A percentile compares a stretch with the other conserved stretches of the same genome.
Conservation (phyloP, 2,113 vertebrate species). For the Phrynosoma platyrhinos region DNA sequence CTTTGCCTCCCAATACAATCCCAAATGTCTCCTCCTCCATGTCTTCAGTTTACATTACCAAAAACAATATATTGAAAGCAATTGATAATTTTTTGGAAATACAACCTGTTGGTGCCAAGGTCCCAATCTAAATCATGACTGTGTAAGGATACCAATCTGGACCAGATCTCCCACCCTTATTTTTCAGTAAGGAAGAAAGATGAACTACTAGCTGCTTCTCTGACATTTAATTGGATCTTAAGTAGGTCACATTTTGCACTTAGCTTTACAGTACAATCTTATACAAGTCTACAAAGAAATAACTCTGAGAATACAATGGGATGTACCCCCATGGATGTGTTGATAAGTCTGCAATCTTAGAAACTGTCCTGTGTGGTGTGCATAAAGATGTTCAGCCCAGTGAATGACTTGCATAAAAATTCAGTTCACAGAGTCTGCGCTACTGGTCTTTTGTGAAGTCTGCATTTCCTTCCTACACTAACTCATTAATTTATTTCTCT, state of each 20-base stretch:
- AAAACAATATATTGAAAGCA: neutral
- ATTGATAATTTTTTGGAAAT: neutral
- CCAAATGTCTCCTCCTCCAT: no score
- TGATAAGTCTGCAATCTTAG: neutral
- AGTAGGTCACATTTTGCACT: neutral
- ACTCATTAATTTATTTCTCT: constrained; percentile 16
- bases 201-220: neutral
- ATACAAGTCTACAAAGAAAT: neutral
- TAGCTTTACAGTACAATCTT: neutral
- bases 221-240: neutral
- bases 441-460: neutral
- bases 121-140: no score
- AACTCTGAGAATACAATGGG: neutral
- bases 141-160: neutral
- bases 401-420: neutral
- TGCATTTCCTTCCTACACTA: neutral
- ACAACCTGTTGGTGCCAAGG: neutral
- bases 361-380: neutral
- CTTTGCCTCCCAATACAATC: neutral
- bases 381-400: neutral
- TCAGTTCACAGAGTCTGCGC: neutral
- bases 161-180: neutral
- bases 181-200: neutral
- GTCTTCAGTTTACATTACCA: neutral
- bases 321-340: neutral